Base-by-base conservation (phyloP, 2,113 vertebrate species). In the Datnioides undecimradiatus region DNA sequence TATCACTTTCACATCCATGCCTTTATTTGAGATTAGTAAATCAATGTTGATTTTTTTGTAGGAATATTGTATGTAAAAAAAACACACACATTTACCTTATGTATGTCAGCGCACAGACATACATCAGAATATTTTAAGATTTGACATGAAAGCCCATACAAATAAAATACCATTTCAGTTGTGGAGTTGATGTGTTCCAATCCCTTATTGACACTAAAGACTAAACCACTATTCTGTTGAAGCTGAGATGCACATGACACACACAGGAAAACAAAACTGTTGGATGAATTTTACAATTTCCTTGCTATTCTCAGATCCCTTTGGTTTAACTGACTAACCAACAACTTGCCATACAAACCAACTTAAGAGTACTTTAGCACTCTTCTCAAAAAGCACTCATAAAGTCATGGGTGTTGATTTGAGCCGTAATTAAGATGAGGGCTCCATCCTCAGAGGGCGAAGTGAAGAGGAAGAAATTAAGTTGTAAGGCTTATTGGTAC, bases 401-500 rank as follows among this genome's bases (percentile, higher is more conserved):
- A 10, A 21, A 5, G 29, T 54, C n/a, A n/a, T n/a, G n/a, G n/a
- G n/a, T n/a, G n/a, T n/a, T n/a, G 29, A 51, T 72, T 43, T 70
- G n/a, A 43, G 16, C n/a, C n/a, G 13, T 23, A 52, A 5, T 73
- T 38, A 49, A 46, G 27, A 13, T 13, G 13, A 34, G 19, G 23
- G 45, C 13, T 52, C 64, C 46, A 6, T 76, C 74, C 64, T 74
- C 27, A 49, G 49, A 48, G 45, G 21, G 17, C 52, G 23, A 80
- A 8, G 40, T 60, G 19, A 54, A 17, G 27, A 49, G 14, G 25
- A 73, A 54, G 23, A 58, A 66, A 76, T 62, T n/a, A 77, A 25
- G 55, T 55, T 14, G 17, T 40, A n/a, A 65, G 52, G 65, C 19
- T 72, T 76, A 36, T 79, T 57, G 65, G 73, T 93, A 95, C 94